These are phyloP conservation scores for Xanthia icteritia DNA, from an alignment of 2,888 invertebrate genomes.

Conservation along the genomic window DNA sequence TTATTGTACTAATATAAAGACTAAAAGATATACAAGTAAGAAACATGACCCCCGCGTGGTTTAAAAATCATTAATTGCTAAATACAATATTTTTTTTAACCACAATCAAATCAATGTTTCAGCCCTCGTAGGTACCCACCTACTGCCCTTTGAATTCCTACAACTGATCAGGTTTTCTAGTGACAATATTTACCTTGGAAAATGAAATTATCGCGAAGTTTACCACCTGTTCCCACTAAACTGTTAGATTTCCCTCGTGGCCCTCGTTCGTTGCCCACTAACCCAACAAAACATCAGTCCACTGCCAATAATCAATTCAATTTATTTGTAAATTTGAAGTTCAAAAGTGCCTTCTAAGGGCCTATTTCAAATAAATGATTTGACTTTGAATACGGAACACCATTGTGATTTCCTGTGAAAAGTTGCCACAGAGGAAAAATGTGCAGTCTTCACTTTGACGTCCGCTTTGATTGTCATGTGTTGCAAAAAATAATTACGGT, in stretches of 20 bases:
- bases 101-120: neutral
- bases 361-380: too few relatives aligned
- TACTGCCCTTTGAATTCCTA: conserved; percentile 26
- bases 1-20: neutral
- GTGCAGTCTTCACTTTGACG: conserved; percentile 31
- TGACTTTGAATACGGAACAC: conserved; percentile 6
- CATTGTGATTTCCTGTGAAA: conserved; percentile 46
- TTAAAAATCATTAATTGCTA: neutral
- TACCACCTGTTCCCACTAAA: conserved; percentile 58
- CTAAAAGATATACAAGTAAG: neutral
- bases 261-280: conserved; percentile 43
- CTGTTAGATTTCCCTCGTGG: conserved; percentile 65
- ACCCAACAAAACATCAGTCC: conserved; percentile 37
- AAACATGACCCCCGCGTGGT: neutral
- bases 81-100: neutral
- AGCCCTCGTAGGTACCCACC: neutral
- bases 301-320: too few relatives aligned
- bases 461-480: conserved; percentile 25
- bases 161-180: conserved; percentile 9
- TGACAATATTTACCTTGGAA: conserved; percentile 55
- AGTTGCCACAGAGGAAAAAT: conserved; percentile 34
- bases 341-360: too few relatives aligned
- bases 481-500: conserved; percentile 27
- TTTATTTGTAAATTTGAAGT: too few relatives aligned
- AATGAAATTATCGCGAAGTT: conserved; percentile 58